Evolutionary conservation across 2,113 vertebrate species (phyloP).

Genomic region (Melanerpes aurifrons): DNA sequence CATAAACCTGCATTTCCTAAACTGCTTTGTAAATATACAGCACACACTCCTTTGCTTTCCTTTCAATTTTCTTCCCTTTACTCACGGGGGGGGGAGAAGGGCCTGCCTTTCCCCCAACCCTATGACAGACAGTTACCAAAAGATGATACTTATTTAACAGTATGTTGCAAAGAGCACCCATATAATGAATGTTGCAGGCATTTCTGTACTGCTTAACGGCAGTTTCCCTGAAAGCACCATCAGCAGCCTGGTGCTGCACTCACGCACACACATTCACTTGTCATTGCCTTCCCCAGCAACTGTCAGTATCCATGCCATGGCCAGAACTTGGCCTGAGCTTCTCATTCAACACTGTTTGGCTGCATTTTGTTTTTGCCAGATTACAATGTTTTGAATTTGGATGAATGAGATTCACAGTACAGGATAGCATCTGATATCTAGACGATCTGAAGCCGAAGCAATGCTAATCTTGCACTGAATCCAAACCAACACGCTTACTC

Average conservation of each 20-base stretch:
- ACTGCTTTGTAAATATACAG: no score
- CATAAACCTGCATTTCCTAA: no score
- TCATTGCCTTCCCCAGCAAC: not conserved
- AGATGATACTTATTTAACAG: not conserved
- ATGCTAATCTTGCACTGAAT: not conserved
- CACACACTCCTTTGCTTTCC: no score
- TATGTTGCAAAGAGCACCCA: not conserved
- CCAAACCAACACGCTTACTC: constrained; percentile 26
- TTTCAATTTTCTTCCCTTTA: no score
- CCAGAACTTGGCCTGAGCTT: not conserved
- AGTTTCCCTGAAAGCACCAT: not conserved
- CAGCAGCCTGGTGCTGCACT: not conserved
- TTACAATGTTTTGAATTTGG: not conserved
- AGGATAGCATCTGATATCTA: not conserved
- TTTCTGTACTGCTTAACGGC: not conserved
- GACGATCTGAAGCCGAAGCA: constrained; percentile 15
- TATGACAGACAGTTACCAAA: not conserved
- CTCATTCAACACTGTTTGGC: not conserved
- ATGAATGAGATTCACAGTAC: not conserved
- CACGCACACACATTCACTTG: not conserved
- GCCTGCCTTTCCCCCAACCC: no score
- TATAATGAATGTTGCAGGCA: not conserved
- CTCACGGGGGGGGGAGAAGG: no score
- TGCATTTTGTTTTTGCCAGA: constrained; percentile 14
- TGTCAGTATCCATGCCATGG: fast-evolving